phyloP scores from a whole-genome alignment of 2,888 invertebrate genomes.

The Ectemnius cavifrons region DNA sequence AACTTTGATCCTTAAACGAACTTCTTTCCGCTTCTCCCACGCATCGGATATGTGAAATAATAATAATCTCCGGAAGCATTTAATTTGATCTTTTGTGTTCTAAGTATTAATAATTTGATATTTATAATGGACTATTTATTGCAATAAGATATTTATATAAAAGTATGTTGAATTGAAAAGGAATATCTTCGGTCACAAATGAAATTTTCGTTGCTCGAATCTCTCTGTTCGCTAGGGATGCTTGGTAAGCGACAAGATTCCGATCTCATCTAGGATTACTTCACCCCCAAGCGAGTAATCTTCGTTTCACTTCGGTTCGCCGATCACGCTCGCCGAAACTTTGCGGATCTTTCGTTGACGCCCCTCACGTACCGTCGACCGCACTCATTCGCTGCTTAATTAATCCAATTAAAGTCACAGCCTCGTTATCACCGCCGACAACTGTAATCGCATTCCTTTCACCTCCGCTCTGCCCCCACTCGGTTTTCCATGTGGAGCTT shows the following conservation, averaged over 20 bases:
- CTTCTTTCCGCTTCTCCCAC: too few relatives aligned
- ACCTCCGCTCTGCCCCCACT: too few relatives aligned
- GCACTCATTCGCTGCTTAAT: not conserved
- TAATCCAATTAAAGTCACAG: not conserved
- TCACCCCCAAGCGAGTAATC: not conserved
- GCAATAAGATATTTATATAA: too few relatives aligned
- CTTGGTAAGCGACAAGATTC: not conserved
- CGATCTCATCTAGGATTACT: constrained; percentile 1
- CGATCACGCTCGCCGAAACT: not conserved
- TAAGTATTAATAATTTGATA: too few relatives aligned
- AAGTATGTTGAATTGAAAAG: too few relatives aligned
- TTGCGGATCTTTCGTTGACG: not conserved
- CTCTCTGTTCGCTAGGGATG: not conserved
- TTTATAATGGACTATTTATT: too few relatives aligned
- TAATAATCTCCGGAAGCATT: too few relatives aligned
- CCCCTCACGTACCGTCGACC: not conserved
- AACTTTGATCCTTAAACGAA: too few relatives aligned
- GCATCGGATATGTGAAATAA: too few relatives aligned
- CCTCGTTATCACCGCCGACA: not conserved
- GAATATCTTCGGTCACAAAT: not conserved
- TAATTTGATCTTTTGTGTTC: too few relatives aligned
- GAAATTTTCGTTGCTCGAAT: not conserved
- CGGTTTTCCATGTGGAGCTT: too few relatives aligned
- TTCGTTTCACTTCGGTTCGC: not conserved
- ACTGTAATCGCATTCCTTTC: not conserved